Evolutionary conservation across 2,797 vertebrate species (phyloP), one percentile per base, ranked within the genome.

Genomic region (Carduelis carduelis): DNA sequence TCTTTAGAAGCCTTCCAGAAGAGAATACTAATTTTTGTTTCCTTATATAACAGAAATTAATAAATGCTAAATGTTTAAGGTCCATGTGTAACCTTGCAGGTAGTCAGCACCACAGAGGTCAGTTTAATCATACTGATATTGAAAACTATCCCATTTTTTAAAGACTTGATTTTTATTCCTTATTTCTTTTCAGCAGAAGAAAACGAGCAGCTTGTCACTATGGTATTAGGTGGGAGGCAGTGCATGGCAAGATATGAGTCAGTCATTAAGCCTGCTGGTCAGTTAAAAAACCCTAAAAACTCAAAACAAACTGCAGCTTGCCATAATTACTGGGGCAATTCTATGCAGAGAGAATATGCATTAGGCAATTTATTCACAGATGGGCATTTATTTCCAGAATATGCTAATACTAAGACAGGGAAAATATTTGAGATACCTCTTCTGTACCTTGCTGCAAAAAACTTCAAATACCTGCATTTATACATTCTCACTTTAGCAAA

Each of bases 171-270:
- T n/a, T 77, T 14, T 69, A 17, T 43, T 69, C 47, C 47, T 72
- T 34, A 57, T 56, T 83, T 83, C 34, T 49, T 74, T 44, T 43
- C 23, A 83, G 20, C 14, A 89, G 55, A 92, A 96, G 74, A 72
- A 91, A 95, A 78, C 24, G 18, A 95, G 71, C 72, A 80, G 85
- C 63, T 90, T 96, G 69, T 28, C 79, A 64, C 18, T 64, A 52
- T 30, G 28, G 37, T 49, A 53, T 63, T 63, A 52, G 66, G 70
- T 74, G 56, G 75, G 80, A 89, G 55, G 74, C n/a, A 53, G 59
- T 35, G n/a, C 47, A 78, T 24, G 79, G 60, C 82, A 92, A 43
- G 68, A 87, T 63, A 78, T 90, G 81, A 68, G 43, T 86, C 79
- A 94, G 70, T 65, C 72, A 35, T 81, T 88, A 83, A 87, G 43